Conservation (phyloP, 2,888 invertebrate genomes). For the Caenorhabditis wallacei region DNA sequence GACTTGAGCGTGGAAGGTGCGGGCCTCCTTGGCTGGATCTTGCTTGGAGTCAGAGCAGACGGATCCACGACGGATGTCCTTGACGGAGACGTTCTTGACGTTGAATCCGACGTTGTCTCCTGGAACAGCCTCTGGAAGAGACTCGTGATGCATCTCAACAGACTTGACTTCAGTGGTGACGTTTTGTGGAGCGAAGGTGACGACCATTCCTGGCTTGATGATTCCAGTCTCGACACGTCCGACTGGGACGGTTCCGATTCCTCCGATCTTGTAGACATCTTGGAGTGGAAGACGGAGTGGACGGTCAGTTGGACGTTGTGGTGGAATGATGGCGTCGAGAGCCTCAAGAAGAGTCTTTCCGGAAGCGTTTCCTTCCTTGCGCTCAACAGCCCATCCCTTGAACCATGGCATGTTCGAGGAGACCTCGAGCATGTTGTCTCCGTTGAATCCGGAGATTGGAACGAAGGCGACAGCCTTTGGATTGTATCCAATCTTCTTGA, state of each 20-base stretch:
- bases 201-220: conserved; percentile 94
- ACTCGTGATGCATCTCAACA: conserved; percentile 99
- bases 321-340: conserved; percentile 96
- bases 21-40: conserved; percentile 95
- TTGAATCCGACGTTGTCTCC: conserved; percentile 99
- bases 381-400: conserved; percentile 97
- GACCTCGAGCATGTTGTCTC: conserved; percentile 99
- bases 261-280: conserved; percentile 99
- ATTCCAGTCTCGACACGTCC: conserved; percentile 99
- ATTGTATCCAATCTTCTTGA: conserved; percentile 99
- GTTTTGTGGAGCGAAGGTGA: conserved; percentile 97
- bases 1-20: conserved; percentile 97
- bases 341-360: conserved; percentile 98
- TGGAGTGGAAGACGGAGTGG: conserved; percentile 98
- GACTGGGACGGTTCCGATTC: conserved; percentile 99
- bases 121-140: conserved; percentile 89
- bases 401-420: conserved; percentile 94
- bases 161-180: conserved; percentile 99
- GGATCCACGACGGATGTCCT: conserved; percentile 99
- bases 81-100: conserved; percentile 99
- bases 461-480: conserved; percentile 97
- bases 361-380: conserved; percentile 94
- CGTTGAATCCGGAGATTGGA: conserved; percentile 99
- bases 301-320: conserved; percentile 96
- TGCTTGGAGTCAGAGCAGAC: conserved; percentile 98